Base-by-base conservation (phyloP, 2,888 invertebrate genomes). In the Drosophila mayaguana region DNA sequence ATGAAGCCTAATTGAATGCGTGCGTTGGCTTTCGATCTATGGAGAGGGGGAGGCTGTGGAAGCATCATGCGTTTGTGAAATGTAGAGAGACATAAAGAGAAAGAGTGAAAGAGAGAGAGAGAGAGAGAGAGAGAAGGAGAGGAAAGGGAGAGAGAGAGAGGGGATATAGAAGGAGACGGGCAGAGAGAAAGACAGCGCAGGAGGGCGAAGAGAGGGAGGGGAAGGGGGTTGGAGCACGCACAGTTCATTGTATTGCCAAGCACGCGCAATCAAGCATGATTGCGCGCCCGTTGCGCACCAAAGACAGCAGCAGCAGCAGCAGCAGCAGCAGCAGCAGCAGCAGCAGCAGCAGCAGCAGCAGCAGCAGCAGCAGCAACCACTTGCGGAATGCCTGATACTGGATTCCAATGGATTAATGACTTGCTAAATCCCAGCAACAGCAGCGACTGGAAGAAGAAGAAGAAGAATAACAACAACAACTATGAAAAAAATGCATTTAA, bases 1-100 rank as follows among this genome's bases (percentile, higher is more conserved):
- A 91, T 91, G 89, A 89, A 85, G 73, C 86, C 90, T 87, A 92
- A 91, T 91, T 92, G 84, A 91, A 70, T 74, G 80, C 90, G 74
- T 79, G 72, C 67, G 56, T 50, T 16, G 42, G 38, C n/a, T 54
- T 32, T 32, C 32, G 32, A 8, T 48, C 28, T 22, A 11, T 20
- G 9, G 7, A 11, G 16, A 14, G 25, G n/a, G 34, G 22, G 34
- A 32, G 34, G 11, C 42, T 54, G 28, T 54, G 14, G 8, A 8
- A 16, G n/a, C 5, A 22, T 22, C 3, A 7, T 34, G 4, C 12
- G 16, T 28, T 8, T 28, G 38, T 11, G 11, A 34, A 18, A 14
- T 9, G 3, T 12, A 14, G 28, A 16, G 14, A 14, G 4, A 2
- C 42, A 9, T n/a, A 16, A 6, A 11, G 22, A n/a, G 22, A 6